A percentile compares a stretch with the other conserved stretches of the same genome.
phyloP scores from a whole-genome alignment of 2,888 invertebrate genomes.

The Ametastegia equiseti region DNA sequence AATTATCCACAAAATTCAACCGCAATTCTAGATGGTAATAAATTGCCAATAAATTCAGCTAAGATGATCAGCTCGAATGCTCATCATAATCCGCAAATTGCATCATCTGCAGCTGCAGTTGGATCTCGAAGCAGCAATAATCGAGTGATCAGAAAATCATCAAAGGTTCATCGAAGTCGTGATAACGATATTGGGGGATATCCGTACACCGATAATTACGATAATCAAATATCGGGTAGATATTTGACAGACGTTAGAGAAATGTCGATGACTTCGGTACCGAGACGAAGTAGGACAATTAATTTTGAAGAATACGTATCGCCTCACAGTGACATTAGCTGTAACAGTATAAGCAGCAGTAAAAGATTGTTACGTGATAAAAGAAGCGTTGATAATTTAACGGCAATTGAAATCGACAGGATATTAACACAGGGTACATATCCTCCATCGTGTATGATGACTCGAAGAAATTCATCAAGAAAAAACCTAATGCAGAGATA shows the following conservation, averaged over 20 bases:
- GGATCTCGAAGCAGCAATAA: not conserved
- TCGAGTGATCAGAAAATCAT: not conserved
- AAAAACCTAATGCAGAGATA: too few species aligned
- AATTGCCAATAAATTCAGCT: too few species aligned
- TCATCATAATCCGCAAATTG: too few species aligned
- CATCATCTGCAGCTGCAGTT: too few species aligned
- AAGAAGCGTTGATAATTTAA: slow-evolving; percentile 70
- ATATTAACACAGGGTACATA: slow-evolving; percentile 60
- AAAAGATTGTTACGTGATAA: slow-evolving; percentile 60
- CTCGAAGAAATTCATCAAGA: slow-evolving; percentile 21
- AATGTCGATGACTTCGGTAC: slow-evolving; percentile 62
- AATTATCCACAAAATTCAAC: not conserved
- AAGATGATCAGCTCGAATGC: not conserved
- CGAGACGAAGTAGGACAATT: slow-evolving; percentile 63
- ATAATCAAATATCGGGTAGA: slow-evolving; percentile 8
- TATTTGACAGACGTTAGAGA: not conserved
- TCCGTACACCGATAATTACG: not conserved
- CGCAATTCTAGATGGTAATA: too few species aligned
- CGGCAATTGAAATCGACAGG: slow-evolving; percentile 70
- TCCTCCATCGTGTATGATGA: slow-evolving; percentile 26
- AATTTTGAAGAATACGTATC: slow-evolving; percentile 61
- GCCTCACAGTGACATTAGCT: slow-evolving; percentile 1
- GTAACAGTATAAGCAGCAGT: not conserved
- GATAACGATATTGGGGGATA: not conserved
- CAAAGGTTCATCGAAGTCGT: not conserved